Conservation (phyloP, 2,797 vertebrate genomes). For the Psittacula derbiana region DNA sequence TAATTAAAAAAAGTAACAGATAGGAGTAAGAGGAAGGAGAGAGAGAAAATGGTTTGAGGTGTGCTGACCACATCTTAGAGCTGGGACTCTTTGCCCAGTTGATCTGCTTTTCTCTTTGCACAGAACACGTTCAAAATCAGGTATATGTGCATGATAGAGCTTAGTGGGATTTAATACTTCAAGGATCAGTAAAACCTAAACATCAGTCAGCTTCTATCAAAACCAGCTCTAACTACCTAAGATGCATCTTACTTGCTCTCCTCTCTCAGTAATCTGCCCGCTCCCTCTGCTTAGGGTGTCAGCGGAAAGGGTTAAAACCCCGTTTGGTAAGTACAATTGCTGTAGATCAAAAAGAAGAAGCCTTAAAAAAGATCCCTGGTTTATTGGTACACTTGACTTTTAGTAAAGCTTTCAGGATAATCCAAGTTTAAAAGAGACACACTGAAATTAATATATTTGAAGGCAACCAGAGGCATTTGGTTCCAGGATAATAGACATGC, state of each 20-base stretch:
- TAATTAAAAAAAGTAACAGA: neutral
- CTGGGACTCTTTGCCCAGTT: neutral
- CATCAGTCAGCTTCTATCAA: neutral
- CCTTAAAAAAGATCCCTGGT: neutral
- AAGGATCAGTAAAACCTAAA: neutral
- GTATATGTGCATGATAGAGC: neutral
- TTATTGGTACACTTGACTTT: neutral
- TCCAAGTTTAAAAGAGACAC: neutral
- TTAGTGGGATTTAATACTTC: neutral
- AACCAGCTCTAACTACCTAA: neutral
- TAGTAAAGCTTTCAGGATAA: neutral
- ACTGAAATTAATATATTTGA: neutral
- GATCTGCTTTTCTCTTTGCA: constrained; percentile 9
- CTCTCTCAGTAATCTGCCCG: neutral
- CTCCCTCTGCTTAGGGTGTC: neutral
- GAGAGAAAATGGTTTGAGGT: neutral
- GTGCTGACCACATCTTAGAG: neutral
- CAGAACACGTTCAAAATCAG: neutral
- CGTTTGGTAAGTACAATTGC: neutral
- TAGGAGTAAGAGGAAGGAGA: neutral
- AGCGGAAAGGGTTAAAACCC: neutral
- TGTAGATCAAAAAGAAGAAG: constrained; percentile 4
- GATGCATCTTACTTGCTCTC: neutral
- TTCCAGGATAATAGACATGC: neutral
- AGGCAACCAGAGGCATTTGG: neutral